Evolutionary conservation across 2,797 vertebrate species (phyloP).

Genomic region (Acomys russatus): DNA sequence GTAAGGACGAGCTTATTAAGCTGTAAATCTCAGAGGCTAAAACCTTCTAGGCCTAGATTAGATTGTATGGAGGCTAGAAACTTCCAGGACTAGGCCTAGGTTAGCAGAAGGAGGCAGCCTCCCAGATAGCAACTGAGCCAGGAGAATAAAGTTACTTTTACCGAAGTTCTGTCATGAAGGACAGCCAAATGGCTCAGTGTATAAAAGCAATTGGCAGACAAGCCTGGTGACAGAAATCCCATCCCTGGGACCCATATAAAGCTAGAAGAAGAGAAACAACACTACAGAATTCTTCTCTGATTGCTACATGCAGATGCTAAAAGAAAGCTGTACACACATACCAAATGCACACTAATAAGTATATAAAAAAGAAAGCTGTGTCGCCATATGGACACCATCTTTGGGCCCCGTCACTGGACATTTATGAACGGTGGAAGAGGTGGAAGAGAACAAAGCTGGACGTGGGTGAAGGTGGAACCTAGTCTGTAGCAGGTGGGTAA

Average conservation of each 20-base stretch:
- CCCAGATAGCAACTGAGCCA: too few species aligned
- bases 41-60: too few species aligned
- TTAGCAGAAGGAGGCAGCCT: too few species aligned
- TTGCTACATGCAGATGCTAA: neutral
- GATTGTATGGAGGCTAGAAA: too few species aligned
- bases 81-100: too few species aligned
- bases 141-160: too few species aligned
- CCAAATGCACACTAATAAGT: neutral
- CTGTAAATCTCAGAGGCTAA: too few species aligned
- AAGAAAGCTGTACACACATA: neutral
- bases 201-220: neutral
- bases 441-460: neutral
- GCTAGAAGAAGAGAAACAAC: neutral
- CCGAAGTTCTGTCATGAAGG: neutral
- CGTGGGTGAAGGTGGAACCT: neutral
- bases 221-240: neutral
- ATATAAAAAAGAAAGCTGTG: neutral
- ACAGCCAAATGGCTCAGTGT: neutral
- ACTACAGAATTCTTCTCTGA: neutral
- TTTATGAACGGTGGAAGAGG: neutral
- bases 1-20: too few species aligned
- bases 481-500: neutral
- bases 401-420: neutral
- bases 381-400: neutral
- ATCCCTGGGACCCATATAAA: neutral